These are phyloP conservation scores for Drosophila lini DNA, from an alignment of 1,140 invertebrate species.

Conservation along the genomic window DNA sequence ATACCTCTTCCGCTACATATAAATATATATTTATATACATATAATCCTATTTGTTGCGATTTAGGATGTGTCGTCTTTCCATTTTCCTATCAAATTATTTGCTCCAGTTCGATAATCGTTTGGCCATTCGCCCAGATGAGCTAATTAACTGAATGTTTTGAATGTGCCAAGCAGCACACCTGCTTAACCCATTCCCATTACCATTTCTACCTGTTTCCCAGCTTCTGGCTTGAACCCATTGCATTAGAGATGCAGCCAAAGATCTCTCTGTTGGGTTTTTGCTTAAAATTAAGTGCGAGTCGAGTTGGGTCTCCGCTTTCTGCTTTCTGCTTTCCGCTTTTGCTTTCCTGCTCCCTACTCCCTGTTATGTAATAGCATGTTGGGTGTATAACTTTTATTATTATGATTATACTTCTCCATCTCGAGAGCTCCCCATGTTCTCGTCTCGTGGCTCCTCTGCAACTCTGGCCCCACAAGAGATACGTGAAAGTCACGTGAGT, in stretches of 20 bases:
- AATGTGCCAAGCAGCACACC: background rate
- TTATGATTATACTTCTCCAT: constrained; percentile 74
- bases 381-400: constrained; percentile 81
- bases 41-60: constrained; percentile 4
- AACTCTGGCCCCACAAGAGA: constrained; percentile 44
- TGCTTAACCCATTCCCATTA: constrained; percentile 9
- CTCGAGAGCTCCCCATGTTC: constrained; percentile 5
- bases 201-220: background rate
- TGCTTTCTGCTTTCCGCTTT: constrained; percentile 13
- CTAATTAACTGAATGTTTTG: constrained; percentile 43
- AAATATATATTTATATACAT: background rate
- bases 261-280: constrained; percentile 30
- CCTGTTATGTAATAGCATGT: constrained; percentile 80
- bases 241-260: constrained; percentile 21
- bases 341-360: constrained; percentile 29
- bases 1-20: background rate
- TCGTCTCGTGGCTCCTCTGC: background rate
- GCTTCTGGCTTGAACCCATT: background rate
- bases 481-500: constrained; percentile 82
- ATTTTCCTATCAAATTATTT: constrained; percentile 5
- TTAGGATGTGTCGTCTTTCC: background rate
- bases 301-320: constrained; percentile 10
- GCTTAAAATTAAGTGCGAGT: constrained; percentile 63
- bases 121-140: constrained; percentile 28
- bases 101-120: constrained; percentile 13